These are phyloP conservation scores for Manis javanica DNA, from an alignment of 2,797 vertebrate species.

Conservation along the genomic window DNA sequence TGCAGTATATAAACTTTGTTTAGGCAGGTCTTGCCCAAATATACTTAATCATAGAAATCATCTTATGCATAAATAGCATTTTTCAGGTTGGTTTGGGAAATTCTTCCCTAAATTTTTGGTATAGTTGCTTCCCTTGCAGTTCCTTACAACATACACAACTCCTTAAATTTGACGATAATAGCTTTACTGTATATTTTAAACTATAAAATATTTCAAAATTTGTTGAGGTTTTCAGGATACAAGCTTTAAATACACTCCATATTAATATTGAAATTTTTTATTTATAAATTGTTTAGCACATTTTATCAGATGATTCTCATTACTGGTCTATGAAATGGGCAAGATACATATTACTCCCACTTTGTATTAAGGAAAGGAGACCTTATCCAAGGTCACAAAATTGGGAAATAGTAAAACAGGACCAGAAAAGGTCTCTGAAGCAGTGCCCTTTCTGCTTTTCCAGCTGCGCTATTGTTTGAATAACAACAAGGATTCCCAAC, in stretches of 20 bases:
- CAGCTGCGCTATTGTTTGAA: not conserved
- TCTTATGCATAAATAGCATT: not conserved
- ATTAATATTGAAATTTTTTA: not conserved
- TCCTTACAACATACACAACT: not conserved
- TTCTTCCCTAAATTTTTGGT: not conserved
- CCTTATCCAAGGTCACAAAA: not conserved
- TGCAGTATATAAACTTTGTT: not conserved
- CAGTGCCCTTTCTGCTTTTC: not conserved
- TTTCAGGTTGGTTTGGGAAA: slow-evolving; percentile 46
- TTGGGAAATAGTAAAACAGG: not conserved
- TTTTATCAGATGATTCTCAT: not conserved
- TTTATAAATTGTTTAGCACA: not conserved
- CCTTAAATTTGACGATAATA: not conserved
- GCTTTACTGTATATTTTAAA: slow-evolving; percentile 8
- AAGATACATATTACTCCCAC: not conserved
- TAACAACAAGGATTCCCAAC: not conserved
- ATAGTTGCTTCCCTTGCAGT: not conserved
- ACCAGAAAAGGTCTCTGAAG: not conserved
- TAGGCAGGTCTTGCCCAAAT: not conserved
- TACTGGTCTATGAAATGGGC: not conserved
- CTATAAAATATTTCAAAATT: slow-evolving; percentile 11
- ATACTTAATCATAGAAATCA: not conserved
- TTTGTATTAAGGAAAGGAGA: not conserved
- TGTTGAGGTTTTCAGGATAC: not conserved
- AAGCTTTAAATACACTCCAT: slow-evolving; percentile 11